phyloP scores from a whole-genome alignment of 30 jellyfish, hydroid and myxozoan genomes.

The Phacellophora camtschatica region DNA sequence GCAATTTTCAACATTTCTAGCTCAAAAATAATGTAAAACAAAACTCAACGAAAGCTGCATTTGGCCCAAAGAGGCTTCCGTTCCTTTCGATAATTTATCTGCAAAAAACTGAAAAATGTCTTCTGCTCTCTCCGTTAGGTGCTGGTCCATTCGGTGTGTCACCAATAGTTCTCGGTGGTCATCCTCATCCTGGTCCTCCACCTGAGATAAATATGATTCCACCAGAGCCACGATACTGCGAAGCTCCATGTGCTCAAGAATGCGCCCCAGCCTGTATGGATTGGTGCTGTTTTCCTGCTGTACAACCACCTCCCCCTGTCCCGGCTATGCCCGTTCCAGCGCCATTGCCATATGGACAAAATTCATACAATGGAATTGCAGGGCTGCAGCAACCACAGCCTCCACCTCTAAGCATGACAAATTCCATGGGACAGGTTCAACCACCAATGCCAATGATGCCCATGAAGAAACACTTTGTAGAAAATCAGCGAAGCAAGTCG shows the following conservation, averaged over 20 bases:
- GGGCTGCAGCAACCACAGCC: slow-evolving; percentile 74
- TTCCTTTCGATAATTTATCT: slow-evolving; percentile 65
- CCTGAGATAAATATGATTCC: slow-evolving; percentile 60
- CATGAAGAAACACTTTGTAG: slow-evolving; percentile 48
- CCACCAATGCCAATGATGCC: slow-evolving; percentile 67
- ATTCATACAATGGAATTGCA: slow-evolving; percentile 53
- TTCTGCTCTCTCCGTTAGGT: slow-evolving; percentile 89
- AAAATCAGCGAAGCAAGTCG: slow-evolving; percentile 25
- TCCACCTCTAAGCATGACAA: slow-evolving; percentile 64
- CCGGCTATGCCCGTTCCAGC: slow-evolving; percentile 84
- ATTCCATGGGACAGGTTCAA: slow-evolving; percentile 31
- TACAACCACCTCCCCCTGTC: slow-evolving; percentile 85
- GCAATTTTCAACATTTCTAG: neutral
- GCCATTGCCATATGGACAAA: slow-evolving; percentile 66
- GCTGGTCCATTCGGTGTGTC: slow-evolving; percentile 52
- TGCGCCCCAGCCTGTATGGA: slow-evolving; percentile 99
- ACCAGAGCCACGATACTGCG: slow-evolving; percentile 89
- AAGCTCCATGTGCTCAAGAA: slow-evolving; percentile 87
- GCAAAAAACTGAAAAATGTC: slow-evolving; percentile 29
- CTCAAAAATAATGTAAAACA: neutral
- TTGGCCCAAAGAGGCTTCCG: slow-evolving; percentile 84
- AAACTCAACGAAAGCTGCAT: slow-evolving; percentile 16
- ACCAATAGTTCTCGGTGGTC: slow-evolving; percentile 97
- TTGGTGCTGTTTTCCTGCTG: slow-evolving; percentile 91
- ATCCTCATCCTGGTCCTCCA: slow-evolving; percentile 99